Evolutionary conservation across 2,888 invertebrate genomes (phyloP), one percentile per base, ranked within the genome.

Genomic region (Gibbula magus): DNA sequence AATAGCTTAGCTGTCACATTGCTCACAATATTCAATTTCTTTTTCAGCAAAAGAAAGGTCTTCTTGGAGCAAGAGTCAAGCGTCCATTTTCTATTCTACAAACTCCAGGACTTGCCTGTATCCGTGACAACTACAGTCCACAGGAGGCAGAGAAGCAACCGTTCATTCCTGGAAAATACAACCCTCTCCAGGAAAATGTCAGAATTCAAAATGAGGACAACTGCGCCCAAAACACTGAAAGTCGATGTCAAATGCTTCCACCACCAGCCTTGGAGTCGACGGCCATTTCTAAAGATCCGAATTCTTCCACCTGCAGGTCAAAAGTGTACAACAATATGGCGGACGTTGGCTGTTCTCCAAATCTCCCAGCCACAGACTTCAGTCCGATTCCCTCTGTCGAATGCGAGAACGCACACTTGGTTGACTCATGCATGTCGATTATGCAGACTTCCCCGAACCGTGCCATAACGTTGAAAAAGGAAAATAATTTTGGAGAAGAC

Each of bases 21-120:
- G 45, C 22, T 32, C 32, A 73, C 8, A 16, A 16, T 35, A 22
- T 22, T 29, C 10, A 22, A 13, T 61, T n/a, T 22, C 10, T 39
- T 67, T 73, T 79, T 73, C 66, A 66, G 39, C 87, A 89, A 87
- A 86, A 82, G 79, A 86, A 84, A 78, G 88, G 89, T 29, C 83
- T 88, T 16, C 70, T 90, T 29, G 88, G 86, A 45, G 83, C 84
- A 8, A 84, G 83, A 75, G 86, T 85, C 18, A 83, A 85, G 51
- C 85, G 85, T 16, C 89, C 89, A 54, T 87, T 87, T 67, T 86
- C 88, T 53, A 86, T 90, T 5, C 80, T 91, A 22, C 88, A 90
- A 53, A 91, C 91, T 22, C 83, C 86, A 67, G 88, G 88, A 52
- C 82, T 91, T 10, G 85, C 87, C 18, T 88, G 84, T 77, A 89